These are phyloP conservation scores for Coryphaenoides rupestris DNA, from an alignment of 2,113 vertebrate genomes.

Conservation along the genomic window DNA sequence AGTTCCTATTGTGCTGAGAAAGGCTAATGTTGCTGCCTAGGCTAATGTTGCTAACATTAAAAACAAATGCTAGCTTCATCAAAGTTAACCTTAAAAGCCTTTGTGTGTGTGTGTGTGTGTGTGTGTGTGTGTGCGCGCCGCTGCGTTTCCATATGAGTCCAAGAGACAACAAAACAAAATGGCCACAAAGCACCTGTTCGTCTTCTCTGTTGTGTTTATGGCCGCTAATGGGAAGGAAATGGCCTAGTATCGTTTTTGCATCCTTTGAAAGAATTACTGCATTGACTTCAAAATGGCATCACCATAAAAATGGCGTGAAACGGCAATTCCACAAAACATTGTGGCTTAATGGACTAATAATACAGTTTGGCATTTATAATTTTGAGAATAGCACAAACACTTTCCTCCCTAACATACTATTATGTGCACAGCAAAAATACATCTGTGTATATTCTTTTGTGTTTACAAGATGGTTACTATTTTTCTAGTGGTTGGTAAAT, in stretches of 20 bases:
- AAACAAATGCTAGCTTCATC: too few species aligned
- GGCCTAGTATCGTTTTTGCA: constrained; percentile 11
- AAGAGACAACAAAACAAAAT: constrained; percentile 33
- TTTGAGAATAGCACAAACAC: constrained; percentile 9
- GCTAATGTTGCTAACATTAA: too few species aligned
- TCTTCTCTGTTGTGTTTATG: constrained; percentile 15
- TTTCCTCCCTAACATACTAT: constrained; percentile 24
- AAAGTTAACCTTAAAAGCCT: too few species aligned
- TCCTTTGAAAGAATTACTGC: constrained; percentile 4
- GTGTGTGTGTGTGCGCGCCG: too few species aligned
- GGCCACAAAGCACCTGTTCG: constrained; percentile 13
- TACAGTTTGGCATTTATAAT: constrained; percentile 6
- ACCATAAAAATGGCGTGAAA: constrained; percentile 6
- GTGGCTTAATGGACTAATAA: constrained; percentile 51
- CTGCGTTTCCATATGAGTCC: constrained; percentile 37
- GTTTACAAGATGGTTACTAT: constrained; percentile 52
- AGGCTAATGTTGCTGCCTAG: too few species aligned
- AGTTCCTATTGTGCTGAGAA: too few species aligned
- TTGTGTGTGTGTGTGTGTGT: too few species aligned
- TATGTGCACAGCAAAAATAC: constrained; percentile 27
- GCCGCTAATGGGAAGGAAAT: constrained; percentile 22
- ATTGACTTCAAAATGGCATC: constrained; percentile 2
- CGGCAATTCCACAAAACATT: constrained; percentile 52
- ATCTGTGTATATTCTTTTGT: constrained; percentile 43
- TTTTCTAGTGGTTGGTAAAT: constrained; percentile 51